phyloP scores from a whole-genome alignment of 2,113 vertebrate species.

The Vulpes lagopus region DNA sequence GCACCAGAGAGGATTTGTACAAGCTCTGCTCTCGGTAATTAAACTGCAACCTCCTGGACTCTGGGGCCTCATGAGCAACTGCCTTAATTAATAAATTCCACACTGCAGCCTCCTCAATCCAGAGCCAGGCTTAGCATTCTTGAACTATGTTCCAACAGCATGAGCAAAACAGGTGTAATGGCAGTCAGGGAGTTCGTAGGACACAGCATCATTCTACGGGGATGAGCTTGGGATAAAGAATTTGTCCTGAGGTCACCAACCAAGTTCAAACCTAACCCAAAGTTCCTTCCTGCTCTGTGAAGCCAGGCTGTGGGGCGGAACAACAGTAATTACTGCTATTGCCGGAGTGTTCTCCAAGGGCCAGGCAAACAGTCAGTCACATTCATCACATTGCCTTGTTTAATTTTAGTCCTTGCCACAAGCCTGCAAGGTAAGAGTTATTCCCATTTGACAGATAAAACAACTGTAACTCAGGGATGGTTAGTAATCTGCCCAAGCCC shows the following conservation, averaged over 20 bases:
- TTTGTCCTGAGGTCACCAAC: not conserved
- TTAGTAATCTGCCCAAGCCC: not conserved
- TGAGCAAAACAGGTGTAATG: not conserved
- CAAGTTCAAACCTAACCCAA: not conserved
- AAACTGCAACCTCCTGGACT: not conserved
- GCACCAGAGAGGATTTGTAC: not conserved
- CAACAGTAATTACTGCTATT: not conserved
- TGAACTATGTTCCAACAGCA: not conserved
- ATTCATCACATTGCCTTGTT: not conserved
- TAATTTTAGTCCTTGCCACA: not conserved
- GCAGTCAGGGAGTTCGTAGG: not conserved
- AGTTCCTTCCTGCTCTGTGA: conserved; percentile 30
- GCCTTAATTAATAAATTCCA: conserved; percentile 62
- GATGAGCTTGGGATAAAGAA: not conserved
- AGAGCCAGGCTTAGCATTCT: not conserved
- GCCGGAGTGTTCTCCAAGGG: not conserved
- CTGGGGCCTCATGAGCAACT: not conserved
- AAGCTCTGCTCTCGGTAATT: not conserved
- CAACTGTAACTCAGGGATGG: not conserved
- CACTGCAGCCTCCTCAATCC: not conserved
- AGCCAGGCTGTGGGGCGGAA: not conserved
- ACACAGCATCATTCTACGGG: not conserved
- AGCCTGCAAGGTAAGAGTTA: conserved; percentile 23
- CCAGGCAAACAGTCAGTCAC: not conserved
- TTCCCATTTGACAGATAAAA: conserved; percentile 9